A percentile compares a stretch with the other conserved stretches of the same genome.
phyloP scores from a whole-genome alignment of 2,113 vertebrate species.

The Ictalurus furcatus region DNA sequence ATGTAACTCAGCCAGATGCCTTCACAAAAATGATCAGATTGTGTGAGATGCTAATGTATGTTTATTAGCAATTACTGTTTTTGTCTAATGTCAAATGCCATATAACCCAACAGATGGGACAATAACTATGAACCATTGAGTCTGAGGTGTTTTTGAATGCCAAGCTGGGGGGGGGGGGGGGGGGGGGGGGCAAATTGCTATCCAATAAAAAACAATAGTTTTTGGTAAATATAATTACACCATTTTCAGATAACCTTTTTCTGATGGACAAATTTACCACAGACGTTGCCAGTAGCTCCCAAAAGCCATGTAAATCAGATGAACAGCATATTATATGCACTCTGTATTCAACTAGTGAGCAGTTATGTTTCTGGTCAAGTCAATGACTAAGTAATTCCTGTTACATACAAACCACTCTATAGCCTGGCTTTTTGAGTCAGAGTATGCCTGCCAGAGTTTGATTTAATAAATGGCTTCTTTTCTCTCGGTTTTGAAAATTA shows the following conservation, averaged over 20 bases:
- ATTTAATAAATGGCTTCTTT: not conserved
- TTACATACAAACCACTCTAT: not conserved
- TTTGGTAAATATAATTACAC: not conserved
- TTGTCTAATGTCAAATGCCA: constrained; percentile 19
- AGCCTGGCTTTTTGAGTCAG: not conserved
- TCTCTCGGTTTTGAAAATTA: not conserved
- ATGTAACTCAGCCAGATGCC: not conserved
- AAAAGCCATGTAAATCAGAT: not conserved
- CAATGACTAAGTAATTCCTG: not conserved
- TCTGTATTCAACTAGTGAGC: not conserved
- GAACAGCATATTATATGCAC: not conserved
- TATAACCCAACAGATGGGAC: constrained; percentile 18
- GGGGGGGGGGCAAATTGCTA: not conserved
- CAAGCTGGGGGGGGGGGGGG: no score
- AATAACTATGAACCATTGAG: constrained; percentile 21
- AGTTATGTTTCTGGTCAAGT: not conserved
- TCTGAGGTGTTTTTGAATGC: constrained; percentile 11
- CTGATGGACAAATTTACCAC: not conserved
- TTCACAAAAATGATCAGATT: not conserved
- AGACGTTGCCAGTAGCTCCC: not conserved
- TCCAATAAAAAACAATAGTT: not conserved
- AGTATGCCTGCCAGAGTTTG: not conserved
- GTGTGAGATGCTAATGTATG: not conserved
- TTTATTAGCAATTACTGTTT: constrained; percentile 3
- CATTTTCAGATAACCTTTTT: not conserved